phyloP scores from a whole-genome alignment of 2,888 invertebrate genomes.

The Chymomyza caudatula region DNA sequence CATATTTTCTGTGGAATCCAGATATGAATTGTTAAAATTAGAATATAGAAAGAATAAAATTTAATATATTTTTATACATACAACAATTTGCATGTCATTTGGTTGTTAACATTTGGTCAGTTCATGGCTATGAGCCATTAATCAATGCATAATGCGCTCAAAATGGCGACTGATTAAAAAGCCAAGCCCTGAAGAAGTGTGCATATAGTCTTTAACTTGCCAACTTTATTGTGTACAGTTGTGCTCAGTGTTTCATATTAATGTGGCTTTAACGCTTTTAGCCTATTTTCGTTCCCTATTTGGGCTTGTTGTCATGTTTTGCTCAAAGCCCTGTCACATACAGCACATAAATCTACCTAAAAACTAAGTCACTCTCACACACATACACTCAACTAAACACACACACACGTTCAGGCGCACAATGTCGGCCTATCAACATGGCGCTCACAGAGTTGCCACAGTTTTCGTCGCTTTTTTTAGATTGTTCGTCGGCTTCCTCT shows the following conservation, averaged over 20 bases:
- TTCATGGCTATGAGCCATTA: background rate
- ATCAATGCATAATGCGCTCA: background rate
- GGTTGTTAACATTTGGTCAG: slow-evolving; percentile 26
- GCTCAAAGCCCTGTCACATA: slow-evolving; percentile 36
- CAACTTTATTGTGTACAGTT: background rate
- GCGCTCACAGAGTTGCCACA: slow-evolving; percentile 28
- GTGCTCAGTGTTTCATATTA: background rate
- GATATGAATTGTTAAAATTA: slow-evolving; percentile 42
- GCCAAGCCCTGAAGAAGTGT: background rate
- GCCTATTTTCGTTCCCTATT: background rate
- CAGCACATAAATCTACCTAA: slow-evolving; percentile 52
- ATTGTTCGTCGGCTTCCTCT: slow-evolving; percentile 33
- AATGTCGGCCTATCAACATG: slow-evolving; percentile 48
- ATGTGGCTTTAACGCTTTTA: background rate
- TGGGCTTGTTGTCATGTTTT: background rate
- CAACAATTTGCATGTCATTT: slow-evolving; percentile 53
- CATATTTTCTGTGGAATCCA: slow-evolving; percentile 33
- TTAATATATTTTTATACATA: slow-evolving; percentile 1
- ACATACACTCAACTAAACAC: slow-evolving; percentile 8
- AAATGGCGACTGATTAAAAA: background rate
- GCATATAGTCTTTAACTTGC: too few relatives aligned
- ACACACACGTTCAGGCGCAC: slow-evolving; percentile 2
- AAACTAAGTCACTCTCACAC: slow-evolving; percentile 13
- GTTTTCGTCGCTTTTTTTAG: slow-evolving; percentile 49
- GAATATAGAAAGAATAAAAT: background rate